Evolutionary conservation across 2,888 invertebrate species (phyloP).

Genomic region (Corythucha ciliata): DNA sequence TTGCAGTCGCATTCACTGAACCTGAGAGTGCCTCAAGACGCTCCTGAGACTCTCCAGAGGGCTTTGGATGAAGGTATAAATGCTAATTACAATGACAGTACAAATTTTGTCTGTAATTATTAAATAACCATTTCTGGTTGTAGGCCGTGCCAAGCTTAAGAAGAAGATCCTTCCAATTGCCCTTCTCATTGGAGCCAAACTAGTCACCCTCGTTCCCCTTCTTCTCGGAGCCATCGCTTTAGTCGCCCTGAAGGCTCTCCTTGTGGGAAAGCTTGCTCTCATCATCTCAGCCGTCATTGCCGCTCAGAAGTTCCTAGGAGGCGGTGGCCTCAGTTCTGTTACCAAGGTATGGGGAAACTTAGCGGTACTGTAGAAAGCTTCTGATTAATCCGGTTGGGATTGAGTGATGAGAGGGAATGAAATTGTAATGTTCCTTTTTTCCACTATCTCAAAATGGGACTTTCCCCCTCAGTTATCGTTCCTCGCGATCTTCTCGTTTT

Average conservation of each 20-base stretch:
- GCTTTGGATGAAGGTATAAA: slow-evolving; percentile 65
- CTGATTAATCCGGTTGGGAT: too few species aligned
- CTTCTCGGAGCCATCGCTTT: slow-evolving; percentile 62
- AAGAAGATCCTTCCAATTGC: slow-evolving; percentile 59
- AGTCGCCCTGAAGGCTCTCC: slow-evolving; percentile 63
- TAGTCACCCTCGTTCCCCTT: slow-evolving; percentile 60
- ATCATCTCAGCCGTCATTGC: slow-evolving; percentile 60
- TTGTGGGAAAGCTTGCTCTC: slow-evolving; percentile 69
- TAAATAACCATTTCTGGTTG: slow-evolving; percentile 24
- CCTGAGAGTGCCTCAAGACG: slow-evolving; percentile 59
- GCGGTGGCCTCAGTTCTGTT: slow-evolving; percentile 44
- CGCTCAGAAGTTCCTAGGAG: slow-evolving; percentile 56
- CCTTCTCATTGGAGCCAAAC: slow-evolving; percentile 59
- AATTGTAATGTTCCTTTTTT: not conserved
- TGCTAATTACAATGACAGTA: not conserved
- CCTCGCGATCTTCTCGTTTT: not conserved
- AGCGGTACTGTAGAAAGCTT: too few species aligned
- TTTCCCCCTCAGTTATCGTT: not conserved
- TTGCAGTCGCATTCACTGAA: slow-evolving; percentile 55
- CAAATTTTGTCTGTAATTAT: not conserved
- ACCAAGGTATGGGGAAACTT: slow-evolving; percentile 37
- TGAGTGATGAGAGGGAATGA: slow-evolving; percentile 1
- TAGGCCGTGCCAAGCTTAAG: slow-evolving; percentile 69
- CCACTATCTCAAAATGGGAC: not conserved
- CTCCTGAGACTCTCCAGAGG: slow-evolving; percentile 54